phyloP scores from a whole-genome alignment of 2,888 invertebrate species.

The Eurytoma adleriae region DNA sequence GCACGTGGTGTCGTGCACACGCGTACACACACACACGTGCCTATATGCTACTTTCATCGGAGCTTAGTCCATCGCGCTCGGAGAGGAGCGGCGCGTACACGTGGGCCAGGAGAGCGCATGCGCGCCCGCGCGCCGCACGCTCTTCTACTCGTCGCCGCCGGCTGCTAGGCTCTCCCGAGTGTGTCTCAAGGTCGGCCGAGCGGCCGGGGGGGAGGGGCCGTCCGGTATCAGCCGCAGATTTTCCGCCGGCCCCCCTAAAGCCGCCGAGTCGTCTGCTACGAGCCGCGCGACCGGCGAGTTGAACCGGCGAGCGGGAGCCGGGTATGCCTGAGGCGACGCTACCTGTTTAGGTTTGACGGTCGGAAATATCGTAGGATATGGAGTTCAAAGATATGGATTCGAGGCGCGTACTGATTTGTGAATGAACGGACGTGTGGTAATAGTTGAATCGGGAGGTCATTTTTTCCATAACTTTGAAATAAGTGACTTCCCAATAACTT shows the following conservation, averaged over 20 bases:
- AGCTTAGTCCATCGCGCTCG: constrained; percentile 38
- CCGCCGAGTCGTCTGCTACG: background rate
- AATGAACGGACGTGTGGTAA: too few relatives aligned
- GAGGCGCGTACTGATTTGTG: too few relatives aligned
- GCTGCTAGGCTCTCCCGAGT: constrained; percentile 32
- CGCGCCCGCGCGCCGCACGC: constrained; percentile 60
- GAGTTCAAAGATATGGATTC: too few relatives aligned
- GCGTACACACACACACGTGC: constrained; percentile 20
- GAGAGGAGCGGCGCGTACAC: constrained; percentile 62
- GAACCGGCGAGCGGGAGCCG: too few relatives aligned
- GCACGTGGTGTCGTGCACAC: background rate
- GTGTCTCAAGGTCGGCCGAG: constrained; percentile 61
- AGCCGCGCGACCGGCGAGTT: background rate
- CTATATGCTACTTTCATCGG: constrained; percentile 39
- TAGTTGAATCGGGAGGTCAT: too few relatives aligned
- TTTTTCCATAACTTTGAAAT: too few relatives aligned
- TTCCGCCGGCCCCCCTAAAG: constrained; percentile 35
- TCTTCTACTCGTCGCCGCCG: constrained; percentile 3
- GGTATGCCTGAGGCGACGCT: too few relatives aligned
- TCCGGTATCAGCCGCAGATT: constrained; percentile 31
- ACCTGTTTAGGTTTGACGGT: too few relatives aligned
- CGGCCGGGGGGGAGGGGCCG: constrained; percentile 55
- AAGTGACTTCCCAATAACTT: too few relatives aligned
- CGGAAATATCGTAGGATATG: too few relatives aligned
- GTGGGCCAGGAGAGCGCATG: constrained; percentile 70